Base-by-base conservation (phyloP, 2,113 vertebrate genomes). In the Odontesthes bonariensis region DNA sequence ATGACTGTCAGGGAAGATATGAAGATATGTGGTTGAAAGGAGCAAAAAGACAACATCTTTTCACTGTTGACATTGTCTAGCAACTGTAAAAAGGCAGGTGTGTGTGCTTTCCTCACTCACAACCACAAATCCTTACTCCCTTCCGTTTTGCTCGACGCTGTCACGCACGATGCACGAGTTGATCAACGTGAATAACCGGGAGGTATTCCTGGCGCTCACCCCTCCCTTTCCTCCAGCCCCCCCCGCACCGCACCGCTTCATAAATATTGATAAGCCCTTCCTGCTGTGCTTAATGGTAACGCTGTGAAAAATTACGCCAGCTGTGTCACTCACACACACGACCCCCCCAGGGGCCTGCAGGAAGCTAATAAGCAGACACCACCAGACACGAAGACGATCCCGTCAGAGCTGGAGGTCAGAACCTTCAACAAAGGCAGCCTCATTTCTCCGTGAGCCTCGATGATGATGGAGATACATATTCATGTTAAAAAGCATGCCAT, bases 181-280 rank as follows among this genome's bases (percentile, higher is more conserved):
- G 70, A 89, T 88, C 79, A 70, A 52, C 65, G 64, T 33, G 5
- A 79, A 74, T 32, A 65, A 65, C 69, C 78, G 10, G 31, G 70
- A 86, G 78, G 47, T 63, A 27, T 51, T 77, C 69, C 77, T 58
- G 72, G 35, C 69, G 64, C 66, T 14, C 55, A 46, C 6, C 32
- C 60, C 35, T 64, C 52, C 53, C 44, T n/a, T 10, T 47, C 83
- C 76, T 38, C 32, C 17, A 4, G 40, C 22, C 27, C 42, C 23
- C 17, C 60, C 69, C 78, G n/a, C n/a, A n/a, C 77, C 31, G 58
- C 51, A n/a, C 73, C 62, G 70, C 75, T 81, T 92, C 84, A 93
- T 94, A 89, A 94, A 94, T 95, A 94, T 93, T 86, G 71, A 94
- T 90, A 46, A 71, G 27, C 35, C 66, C 73, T 59, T 75, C 86